These are phyloP conservation scores for Drosophila prosaltans DNA, from an alignment of 1,140 invertebrate species.

Conservation along the genomic window DNA sequence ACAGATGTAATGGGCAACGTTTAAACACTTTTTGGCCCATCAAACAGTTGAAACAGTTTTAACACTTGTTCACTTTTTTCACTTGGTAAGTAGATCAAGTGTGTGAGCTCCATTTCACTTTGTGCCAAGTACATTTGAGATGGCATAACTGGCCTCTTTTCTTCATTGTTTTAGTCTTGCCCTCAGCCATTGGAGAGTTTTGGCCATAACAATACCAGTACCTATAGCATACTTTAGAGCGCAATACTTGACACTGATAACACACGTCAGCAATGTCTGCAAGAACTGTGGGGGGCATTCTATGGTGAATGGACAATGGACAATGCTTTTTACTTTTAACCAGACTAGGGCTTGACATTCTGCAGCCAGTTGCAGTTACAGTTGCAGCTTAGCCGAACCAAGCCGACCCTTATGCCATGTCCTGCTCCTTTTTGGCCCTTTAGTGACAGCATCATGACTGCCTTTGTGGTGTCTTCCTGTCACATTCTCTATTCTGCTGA, in stretches of 20 bases:
- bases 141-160: conserved; percentile 30
- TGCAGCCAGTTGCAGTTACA: conserved; percentile 46
- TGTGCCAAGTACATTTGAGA: conserved; percentile 34
- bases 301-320: conserved; percentile 69
- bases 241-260: conserved; percentile 80
- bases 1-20: conserved; percentile 7
- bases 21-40: neutral
- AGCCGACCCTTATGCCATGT: neutral
- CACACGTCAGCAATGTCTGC: conserved; percentile 58
- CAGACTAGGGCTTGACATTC: conserved; percentile 52
- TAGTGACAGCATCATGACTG: neutral
- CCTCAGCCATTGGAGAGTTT: conserved; percentile 14
- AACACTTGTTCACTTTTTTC: conserved; percentile 5
- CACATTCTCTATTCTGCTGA: conserved; percentile 46
- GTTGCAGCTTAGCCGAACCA: conserved; percentile 13
- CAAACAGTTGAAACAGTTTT: conserved; percentile 25
- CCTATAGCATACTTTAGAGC: conserved; percentile 68
- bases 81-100: conserved; percentile 51
- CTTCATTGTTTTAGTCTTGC: conserved; percentile 35
- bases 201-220: conserved; percentile 51
- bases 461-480: conserved; percentile 46
- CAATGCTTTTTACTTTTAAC: conserved; percentile 15
- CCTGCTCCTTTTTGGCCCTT: conserved; percentile 21
- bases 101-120: conserved; percentile 49
- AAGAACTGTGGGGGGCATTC: conserved; percentile 57